A percentile compares a stretch with the other conserved stretches of the same genome.
These are phyloP conservation scores for Salpingus planirostris DNA, from an alignment of 2,888 invertebrate species.

Conservation along the genomic window DNA sequence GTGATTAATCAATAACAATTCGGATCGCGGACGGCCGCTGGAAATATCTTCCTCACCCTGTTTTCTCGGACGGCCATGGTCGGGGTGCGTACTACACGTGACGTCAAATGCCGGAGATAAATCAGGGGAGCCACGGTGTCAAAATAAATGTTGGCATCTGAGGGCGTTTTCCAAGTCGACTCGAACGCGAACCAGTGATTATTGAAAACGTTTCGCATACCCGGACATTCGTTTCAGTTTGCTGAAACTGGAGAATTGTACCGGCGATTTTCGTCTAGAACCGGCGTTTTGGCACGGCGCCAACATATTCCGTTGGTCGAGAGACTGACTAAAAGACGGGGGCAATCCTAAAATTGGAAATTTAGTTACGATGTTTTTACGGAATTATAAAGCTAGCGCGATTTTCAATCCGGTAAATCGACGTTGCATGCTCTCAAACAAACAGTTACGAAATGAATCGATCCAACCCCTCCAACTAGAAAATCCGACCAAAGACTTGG, in stretches of 20 bases:
- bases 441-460: too few relatives aligned
- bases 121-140: slow-evolving; percentile 26
- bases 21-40: too few relatives aligned
- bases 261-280: slow-evolving; percentile 23
- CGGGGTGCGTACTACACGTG: slow-evolving; percentile 16
- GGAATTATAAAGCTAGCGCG: too few relatives aligned
- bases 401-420: too few relatives aligned
- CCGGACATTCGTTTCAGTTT: slow-evolving; percentile 32
- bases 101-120: slow-evolving; percentile 23
- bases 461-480: too few relatives aligned
- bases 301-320: slow-evolving; percentile 25
- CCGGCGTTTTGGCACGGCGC: slow-evolving; percentile 28
- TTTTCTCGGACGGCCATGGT: too few relatives aligned
- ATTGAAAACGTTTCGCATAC: slow-evolving; percentile 31
- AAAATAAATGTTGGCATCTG: slow-evolving; percentile 27
- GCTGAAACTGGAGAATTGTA: slow-evolving; percentile 25
- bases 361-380: slow-evolving; percentile 28
- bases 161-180: slow-evolving; percentile 21
- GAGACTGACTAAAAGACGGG: slow-evolving; percentile 26
- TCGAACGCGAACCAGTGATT: slow-evolving; percentile 26
- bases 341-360: slow-evolving; percentile 30
- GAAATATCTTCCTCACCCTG: too few relatives aligned
- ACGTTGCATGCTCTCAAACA: too few relatives aligned
- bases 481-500: too few relatives aligned
- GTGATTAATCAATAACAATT: slow-evolving; percentile 3